Evolutionary conservation across 2,888 invertebrate genomes (phyloP), one percentile per base, ranked within the genome.

Genomic region (Hyalella azteca): DNA sequence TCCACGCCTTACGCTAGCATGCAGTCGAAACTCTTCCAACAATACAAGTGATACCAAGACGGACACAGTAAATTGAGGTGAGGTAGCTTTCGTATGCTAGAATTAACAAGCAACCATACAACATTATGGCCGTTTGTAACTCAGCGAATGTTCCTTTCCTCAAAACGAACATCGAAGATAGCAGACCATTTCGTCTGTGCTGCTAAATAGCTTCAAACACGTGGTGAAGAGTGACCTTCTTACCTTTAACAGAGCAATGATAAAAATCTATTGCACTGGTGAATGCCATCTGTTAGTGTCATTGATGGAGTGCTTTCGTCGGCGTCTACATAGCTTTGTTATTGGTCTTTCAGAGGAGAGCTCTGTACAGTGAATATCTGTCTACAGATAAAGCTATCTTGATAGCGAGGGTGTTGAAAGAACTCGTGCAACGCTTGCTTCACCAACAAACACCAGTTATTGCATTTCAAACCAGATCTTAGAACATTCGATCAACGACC

Each of bases 131-230:
- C 66, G 4, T 66, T 66, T 66, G 66, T 36, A 66, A 13, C 7
- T 54, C 26, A 22, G 54, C 9, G 19, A 39, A 32, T 36, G 66
- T 22, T 19, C 15, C 66, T 66, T 66, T 66, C 66, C 66, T 66
- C 66, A 66, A 66, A 66, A 66, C 66, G 36, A 66, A 66, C 66
- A 66, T 36, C 66, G 39, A 66, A 66, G 66, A 36, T 66, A 66
- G 66, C 66, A 66, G 36, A 66, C 66, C 66, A 29, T 66, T 36
- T 54, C 19, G 66, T 66, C 66, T 36, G 66, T 66, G 66, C 66
- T 36, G 36, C 36, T 54, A 66, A 66, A 36, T 66, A 66, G 66
- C 29, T 41, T 75, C 39, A 75, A 75, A 75, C 45, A 75, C 45
- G 45, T 75, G n/a, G n/a, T n/a, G 40, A 45, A 75, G 40, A 75